A percentile compares a stretch with the other conserved stretches of the same genome.
Conservation (phyloP, 2,113 vertebrate genomes). For the Oreochromis spilurus region DNA sequence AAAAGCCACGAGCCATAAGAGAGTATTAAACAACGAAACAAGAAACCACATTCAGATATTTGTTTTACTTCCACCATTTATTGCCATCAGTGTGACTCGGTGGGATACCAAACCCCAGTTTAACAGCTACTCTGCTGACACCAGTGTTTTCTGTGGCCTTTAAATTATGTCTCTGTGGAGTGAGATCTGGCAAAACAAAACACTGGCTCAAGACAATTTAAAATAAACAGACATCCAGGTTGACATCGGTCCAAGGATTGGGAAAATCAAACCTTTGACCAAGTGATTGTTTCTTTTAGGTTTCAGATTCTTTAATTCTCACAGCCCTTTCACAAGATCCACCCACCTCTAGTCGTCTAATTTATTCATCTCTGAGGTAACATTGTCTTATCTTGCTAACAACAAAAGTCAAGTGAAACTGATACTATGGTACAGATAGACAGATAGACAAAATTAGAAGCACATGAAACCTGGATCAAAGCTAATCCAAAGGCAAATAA, state of each 20-base stretch:
- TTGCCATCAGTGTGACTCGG: background rate
- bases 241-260: background rate
- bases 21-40: background rate
- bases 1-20: background rate
- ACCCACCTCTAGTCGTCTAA: background rate
- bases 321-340: background rate
- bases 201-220: background rate
- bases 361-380: background rate
- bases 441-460: background rate
- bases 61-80: background rate
- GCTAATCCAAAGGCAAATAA: background rate
- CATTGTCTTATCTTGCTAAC: background rate
- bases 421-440: background rate
- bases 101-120: constrained; percentile 9
- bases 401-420: background rate
- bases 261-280: background rate
- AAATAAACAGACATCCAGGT: background rate
- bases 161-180: background rate
- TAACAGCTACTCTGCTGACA: background rate
- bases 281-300: background rate
- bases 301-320: background rate
- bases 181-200: background rate
- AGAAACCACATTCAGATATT: background rate
- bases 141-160: background rate
- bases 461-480: background rate